Percentiles rank a stretch among this genome's conserved stretches.
Evolutionary conservation across 1,140 invertebrate genomes (phyloP).

Genomic region (Drosophila pandora): DNA sequence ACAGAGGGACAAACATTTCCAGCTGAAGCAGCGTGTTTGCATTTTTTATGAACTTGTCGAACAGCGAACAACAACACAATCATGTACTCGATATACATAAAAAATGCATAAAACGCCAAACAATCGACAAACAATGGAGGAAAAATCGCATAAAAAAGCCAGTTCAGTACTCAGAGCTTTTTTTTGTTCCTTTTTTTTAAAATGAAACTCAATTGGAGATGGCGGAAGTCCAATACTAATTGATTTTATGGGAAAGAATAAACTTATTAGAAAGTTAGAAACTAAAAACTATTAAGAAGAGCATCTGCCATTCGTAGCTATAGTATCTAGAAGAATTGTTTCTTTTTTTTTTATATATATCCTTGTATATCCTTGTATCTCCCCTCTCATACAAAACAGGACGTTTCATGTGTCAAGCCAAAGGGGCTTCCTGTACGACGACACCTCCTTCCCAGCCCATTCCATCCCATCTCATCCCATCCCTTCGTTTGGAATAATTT

Average conservation of each 20-base stretch:
- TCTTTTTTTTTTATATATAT: background rate
- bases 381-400: conserved; percentile 38
- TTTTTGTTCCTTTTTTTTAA: background rate
- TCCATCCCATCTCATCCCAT: background rate
- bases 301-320: conserved; percentile 26
- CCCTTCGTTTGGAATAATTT: background rate
- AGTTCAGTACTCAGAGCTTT: background rate
- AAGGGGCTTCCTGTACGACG: conserved; percentile 56
- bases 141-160: conserved; percentile 23
- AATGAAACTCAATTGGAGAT: background rate
- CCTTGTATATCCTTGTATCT: background rate
- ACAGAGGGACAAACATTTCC: conserved; percentile 42
- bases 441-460: conserved; percentile 34
- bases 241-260: background rate
- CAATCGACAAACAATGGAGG: conserved; percentile 52
- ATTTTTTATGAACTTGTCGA: conserved; percentile 81
- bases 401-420: conserved; percentile 72
- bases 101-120: conserved; percentile 70
- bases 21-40: conserved; percentile 68
- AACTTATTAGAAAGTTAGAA: too few relatives aligned
- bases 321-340: background rate
- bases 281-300: conserved; percentile 3
- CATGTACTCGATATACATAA: conserved; percentile 76
- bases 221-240: background rate
- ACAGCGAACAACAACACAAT: conserved; percentile 61